Conservation (phyloP, 2,797 vertebrate genomes). For the Phrynocephalus vlangalii region DNA sequence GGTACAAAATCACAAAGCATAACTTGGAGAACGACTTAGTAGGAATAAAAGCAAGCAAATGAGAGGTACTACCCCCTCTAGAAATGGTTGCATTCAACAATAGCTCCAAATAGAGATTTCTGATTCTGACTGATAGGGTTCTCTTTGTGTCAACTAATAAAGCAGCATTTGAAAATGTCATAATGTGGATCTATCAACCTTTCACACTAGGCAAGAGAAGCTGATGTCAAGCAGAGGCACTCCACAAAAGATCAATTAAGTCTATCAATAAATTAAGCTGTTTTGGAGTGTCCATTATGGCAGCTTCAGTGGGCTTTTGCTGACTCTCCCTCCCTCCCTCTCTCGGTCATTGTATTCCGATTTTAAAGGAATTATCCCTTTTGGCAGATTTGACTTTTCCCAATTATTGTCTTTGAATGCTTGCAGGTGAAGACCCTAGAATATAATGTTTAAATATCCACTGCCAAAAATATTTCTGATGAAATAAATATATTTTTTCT, state of each 20-base stretch:
- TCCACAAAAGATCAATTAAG: slow-evolving; percentile 49
- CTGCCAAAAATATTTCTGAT: slow-evolving; percentile 8
- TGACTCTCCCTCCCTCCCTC: slow-evolving; percentile 12
- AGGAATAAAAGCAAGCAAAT: slow-evolving; percentile 66
- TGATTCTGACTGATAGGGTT: slow-evolving; percentile 47
- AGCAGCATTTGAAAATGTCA: slow-evolving; percentile 70
- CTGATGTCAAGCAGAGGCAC: slow-evolving; percentile 44
- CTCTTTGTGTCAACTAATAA: slow-evolving; percentile 66
- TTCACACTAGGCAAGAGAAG: slow-evolving; percentile 38
- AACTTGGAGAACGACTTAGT: slow-evolving; percentile 64
- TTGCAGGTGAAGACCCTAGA: not conserved
- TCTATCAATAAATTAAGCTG: slow-evolving; percentile 46
- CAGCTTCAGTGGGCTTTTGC: slow-evolving; percentile 22
- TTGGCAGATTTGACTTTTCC: not conserved
- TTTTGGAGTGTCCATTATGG: slow-evolving; percentile 34
- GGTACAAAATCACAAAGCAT: slow-evolving; percentile 64
- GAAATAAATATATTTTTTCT: not conserved
- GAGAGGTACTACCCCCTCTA: slow-evolving; percentile 50
- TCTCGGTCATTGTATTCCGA: not conserved
- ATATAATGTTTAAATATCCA: not conserved
- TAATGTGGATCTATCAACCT: slow-evolving; percentile 66
- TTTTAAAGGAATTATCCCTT: slow-evolving; percentile 1
- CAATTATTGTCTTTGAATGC: slow-evolving; percentile 30
- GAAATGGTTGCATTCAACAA: slow-evolving; percentile 64
- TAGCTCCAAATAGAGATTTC: slow-evolving; percentile 61